Percentiles rank a stretch among this genome's conserved stretches.
Evolutionary conservation across 1,140 invertebrate genomes (phyloP).

Genomic region (Apocrypta bakeri): DNA sequence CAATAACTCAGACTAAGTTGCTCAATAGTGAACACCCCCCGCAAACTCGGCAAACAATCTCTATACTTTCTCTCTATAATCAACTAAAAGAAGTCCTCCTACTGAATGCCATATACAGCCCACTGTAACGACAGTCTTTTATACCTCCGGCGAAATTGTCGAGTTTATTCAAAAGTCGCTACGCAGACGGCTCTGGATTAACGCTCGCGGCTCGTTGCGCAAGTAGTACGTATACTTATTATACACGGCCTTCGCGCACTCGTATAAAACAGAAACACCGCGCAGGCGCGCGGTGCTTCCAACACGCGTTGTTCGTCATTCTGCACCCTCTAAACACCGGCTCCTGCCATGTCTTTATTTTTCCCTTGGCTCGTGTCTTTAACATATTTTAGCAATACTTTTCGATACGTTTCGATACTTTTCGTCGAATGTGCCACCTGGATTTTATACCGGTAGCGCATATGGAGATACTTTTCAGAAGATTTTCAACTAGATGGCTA

Average conservation of each 20-base stretch:
- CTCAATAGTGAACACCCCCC: background rate
- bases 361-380: background rate
- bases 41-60: background rate
- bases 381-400: background rate
- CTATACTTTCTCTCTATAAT: background rate
- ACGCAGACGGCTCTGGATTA: background rate
- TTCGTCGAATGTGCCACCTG: background rate
- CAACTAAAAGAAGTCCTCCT: background rate
- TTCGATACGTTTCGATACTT: background rate
- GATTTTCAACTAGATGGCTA: too few species aligned
- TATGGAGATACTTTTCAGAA: background rate
- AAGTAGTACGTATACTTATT: background rate
- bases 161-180: background rate
- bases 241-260: background rate
- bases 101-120: background rate
- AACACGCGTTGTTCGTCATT: background rate
- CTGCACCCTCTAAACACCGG: conserved; percentile 23
- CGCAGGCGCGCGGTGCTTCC: background rate
- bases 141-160: background rate
- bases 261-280: background rate
- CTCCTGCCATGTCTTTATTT: background rate
- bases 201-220: conserved; percentile 10
- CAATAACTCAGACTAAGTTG: background rate
- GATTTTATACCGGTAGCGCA: background rate
- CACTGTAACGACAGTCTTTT: background rate